These are phyloP conservation scores for Pseudochirops corinnae DNA, from an alignment of 2,797 vertebrate species.

Conservation along the genomic window DNA sequence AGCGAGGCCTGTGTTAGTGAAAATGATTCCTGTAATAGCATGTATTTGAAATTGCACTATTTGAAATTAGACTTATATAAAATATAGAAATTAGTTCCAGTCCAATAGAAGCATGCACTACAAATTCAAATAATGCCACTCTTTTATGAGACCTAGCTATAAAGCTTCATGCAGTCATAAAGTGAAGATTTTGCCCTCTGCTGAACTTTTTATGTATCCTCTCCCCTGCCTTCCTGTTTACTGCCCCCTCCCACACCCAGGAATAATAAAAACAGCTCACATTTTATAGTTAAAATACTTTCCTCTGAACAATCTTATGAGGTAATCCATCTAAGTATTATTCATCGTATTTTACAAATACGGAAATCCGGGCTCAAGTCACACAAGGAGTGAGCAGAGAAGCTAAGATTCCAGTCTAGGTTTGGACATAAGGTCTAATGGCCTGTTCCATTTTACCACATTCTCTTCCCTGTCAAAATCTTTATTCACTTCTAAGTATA, in stretches of 20 bases:
- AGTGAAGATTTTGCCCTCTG: background rate
- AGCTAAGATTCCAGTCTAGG: background rate
- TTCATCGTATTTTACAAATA: background rate
- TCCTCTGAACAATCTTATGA: background rate
- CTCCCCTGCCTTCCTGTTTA: background rate
- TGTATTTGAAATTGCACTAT: background rate
- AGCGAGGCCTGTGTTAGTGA: background rate
- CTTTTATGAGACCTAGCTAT: background rate
- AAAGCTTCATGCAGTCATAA: background rate
- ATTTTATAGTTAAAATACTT: background rate
- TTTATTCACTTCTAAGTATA: background rate
- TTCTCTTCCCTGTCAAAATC: background rate
- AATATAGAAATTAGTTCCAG: background rate
- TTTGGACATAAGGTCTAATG: background rate
- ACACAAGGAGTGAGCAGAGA: background rate
- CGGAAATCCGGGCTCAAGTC: background rate
- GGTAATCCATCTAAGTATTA: background rate
- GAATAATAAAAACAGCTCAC: background rate
- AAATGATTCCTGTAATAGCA: background rate
- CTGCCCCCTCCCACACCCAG: background rate
- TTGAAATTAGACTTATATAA: background rate
- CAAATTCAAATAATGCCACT: too few species aligned
- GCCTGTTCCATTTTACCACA: background rate
- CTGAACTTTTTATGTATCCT: background rate
- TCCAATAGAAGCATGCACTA: background rate